These are phyloP conservation scores for Ellobius talpinus DNA, from an alignment of 2,113 vertebrate species.

Conservation along the genomic window DNA sequence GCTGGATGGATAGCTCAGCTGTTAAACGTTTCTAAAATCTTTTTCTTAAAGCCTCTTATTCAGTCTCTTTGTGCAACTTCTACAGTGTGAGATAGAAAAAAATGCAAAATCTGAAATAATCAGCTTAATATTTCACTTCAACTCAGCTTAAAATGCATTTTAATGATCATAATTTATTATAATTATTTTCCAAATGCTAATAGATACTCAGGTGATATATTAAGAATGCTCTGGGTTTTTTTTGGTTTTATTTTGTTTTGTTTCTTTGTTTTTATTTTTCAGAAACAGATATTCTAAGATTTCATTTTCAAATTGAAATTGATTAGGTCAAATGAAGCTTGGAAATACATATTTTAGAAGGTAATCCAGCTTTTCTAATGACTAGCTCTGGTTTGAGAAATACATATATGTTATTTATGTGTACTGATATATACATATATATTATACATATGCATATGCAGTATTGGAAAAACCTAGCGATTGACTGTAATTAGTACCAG, in stretches of 20 bases:
- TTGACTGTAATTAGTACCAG: slow-evolving; percentile 30
- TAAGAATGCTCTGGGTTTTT: background rate
- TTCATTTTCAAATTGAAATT: slow-evolving; percentile 12
- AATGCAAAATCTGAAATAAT: slow-evolving; percentile 60
- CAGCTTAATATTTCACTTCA: slow-evolving; percentile 31
- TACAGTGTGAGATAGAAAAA: slow-evolving; percentile 13
- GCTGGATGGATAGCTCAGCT: background rate
- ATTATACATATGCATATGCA: background rate
- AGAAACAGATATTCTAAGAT: slow-evolving; percentile 38
- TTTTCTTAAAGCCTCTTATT: background rate
- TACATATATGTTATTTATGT: background rate
- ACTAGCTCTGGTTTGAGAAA: slow-evolving; percentile 35
- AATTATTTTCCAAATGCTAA: slow-evolving; percentile 47
- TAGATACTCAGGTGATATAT: background rate
- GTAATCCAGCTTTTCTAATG: slow-evolving; percentile 14
- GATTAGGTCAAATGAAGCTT: slow-evolving; percentile 4
- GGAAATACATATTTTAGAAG: slow-evolving; percentile 10
- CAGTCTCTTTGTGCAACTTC: background rate
- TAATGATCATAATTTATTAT: slow-evolving; percentile 32
- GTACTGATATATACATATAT: too few relatives aligned
- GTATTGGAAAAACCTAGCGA: slow-evolving; percentile 28
- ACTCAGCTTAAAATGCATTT: slow-evolving; percentile 43
- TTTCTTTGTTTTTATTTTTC: background rate
- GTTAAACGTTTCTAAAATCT: background rate
- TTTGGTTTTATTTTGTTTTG: background rate